Evolutionary conservation across 37 sponge, comb jelly and placozoan genomes (phyloP), one percentile per base, ranked within the genome.

Genomic region (Beroe ovata): DNA sequence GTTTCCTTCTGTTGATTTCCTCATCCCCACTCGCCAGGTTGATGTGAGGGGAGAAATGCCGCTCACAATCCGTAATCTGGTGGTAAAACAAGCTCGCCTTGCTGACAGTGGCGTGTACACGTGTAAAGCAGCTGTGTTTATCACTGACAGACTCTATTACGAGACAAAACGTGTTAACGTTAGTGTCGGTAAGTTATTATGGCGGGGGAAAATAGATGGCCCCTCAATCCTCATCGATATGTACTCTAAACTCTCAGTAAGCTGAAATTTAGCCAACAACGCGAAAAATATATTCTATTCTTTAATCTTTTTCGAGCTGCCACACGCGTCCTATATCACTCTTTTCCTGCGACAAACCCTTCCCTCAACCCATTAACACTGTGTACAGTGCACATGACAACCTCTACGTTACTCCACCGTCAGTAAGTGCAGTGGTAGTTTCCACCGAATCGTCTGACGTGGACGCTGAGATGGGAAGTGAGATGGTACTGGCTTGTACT

Each of bases 111-210:
- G 71, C 1, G 36, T 69, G 21, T 69, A 69, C 71, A 69, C 38
- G 71, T 69, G 71, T 20, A 34, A 36, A 36, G 71, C 71, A 25
- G 38, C 36, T 14, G 71, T 69, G 35, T 69, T 69, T 4, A 69
- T 69, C 25, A 21, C 3, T 8, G 38, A 69, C 20, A 69, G 71
- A 69, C 38, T 69, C 38, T 25, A 69, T 38, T 29, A 36, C 8
- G 71, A 29, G 19, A 29, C 36, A 1, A 35, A 14, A 8, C 4
- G 38, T 29, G 20, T 69, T 8, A 14, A 34, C 25, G 36, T 69
- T 21, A 69, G 26, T 69, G 71, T 69, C 26, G 71, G 71, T 69
- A 69, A 69, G 71, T 69, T 21, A 58, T 58, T 19, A 25, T 63
- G 26, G 25, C n/a, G n/a, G n/a, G n/a, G n/a, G n/a, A n/a, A n/a